Percentiles rank a stretch among this genome's conserved stretches.
These are phyloP conservation scores for Drosophila aldrichi DNA, from an alignment of 2,888 invertebrate species.

Conservation along the genomic window DNA sequence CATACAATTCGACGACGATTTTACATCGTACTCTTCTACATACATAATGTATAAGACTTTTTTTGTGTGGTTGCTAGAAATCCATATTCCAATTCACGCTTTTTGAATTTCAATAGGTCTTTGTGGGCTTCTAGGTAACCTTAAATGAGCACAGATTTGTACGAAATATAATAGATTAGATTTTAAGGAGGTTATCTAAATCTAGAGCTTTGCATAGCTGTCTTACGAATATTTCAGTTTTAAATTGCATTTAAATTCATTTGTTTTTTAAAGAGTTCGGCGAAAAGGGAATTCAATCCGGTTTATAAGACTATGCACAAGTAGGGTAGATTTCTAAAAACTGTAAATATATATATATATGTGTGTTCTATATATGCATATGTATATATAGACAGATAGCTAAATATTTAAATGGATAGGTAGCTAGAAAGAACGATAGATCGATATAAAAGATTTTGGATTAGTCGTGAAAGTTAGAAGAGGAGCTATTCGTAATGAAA, in stretches of 20 bases:
- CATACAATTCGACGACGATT: conserved; percentile 21
- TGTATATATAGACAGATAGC: background rate
- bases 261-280: background rate
- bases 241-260: background rate
- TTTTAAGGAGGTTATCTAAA: too few relatives aligned
- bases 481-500: too few relatives aligned
- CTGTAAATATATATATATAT: background rate
- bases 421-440: background rate
- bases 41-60: background rate
- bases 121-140: too few relatives aligned
- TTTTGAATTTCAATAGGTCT: conserved; percentile 10
- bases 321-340: background rate
- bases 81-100: conserved; percentile 19
- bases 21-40: background rate
- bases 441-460: background rate
- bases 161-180: too few relatives aligned
- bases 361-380: background rate
- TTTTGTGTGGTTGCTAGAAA: conserved; percentile 21
- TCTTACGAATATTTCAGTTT: background rate
- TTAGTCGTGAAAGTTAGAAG: too few relatives aligned
- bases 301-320: conserved; percentile 21
- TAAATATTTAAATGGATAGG: too few relatives aligned
- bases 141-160: background rate
- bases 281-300: conserved; percentile 6
- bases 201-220: background rate